Evolutionary conservation across 2,888 invertebrate genomes (phyloP).

Genomic region (Rhabditoides inermis): DNA sequence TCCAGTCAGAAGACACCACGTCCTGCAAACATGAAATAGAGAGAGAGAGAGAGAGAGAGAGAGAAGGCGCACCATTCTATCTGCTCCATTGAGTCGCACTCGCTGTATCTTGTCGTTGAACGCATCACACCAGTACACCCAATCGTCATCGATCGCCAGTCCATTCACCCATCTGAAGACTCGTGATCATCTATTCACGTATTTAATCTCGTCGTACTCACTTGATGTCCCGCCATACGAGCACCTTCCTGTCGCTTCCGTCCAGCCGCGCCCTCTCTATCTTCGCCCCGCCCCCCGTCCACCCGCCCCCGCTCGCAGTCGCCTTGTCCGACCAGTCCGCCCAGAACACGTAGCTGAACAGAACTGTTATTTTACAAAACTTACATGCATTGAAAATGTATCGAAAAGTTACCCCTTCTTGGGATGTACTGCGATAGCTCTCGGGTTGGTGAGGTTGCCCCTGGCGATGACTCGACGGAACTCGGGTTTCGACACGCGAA

Average conservation of each 20-base stretch:
- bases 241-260: conserved; percentile 60
- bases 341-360: conserved; percentile 66
- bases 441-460: conserved; percentile 61
- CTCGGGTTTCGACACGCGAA: conserved; percentile 62
- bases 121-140: conserved; percentile 69
- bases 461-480: conserved; percentile 61
- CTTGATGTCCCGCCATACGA: conserved; percentile 54
- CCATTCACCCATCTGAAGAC: conserved; percentile 60
- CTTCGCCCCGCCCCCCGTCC: conserved; percentile 54
- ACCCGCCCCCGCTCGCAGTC: too few relatives aligned
- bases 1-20: conserved; percentile 53
- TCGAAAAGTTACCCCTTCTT: conserved; percentile 60
- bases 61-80: conserved; percentile 37
- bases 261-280: conserved; percentile 68
- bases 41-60: conserved; percentile 3
- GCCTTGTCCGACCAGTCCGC: conserved; percentile 62
- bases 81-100: conserved; percentile 65
- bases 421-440: conserved; percentile 68
- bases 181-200: too few relatives aligned
- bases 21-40: not conserved
- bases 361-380: not conserved
- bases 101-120: conserved; percentile 64
- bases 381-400: not conserved
- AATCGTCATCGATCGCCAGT: conserved; percentile 64
- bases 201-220: conserved; percentile 50